Conservation (phyloP, 92 coral and sea anemone species). For the Ricordea florida region DNA sequence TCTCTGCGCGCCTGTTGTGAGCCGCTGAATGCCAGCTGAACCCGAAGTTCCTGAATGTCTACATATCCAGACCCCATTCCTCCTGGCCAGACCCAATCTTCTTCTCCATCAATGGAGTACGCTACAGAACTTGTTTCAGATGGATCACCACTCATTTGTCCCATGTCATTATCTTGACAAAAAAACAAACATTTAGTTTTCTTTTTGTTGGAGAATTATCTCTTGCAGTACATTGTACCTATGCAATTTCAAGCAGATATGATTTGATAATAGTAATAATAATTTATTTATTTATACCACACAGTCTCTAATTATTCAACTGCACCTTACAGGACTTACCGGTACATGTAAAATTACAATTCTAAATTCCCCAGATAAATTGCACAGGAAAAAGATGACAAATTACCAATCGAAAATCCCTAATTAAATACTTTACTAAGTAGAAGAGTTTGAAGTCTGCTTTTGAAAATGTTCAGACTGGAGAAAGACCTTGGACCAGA, state of each 20-base stretch:
- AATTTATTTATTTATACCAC: no score
- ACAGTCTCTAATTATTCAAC: no score
- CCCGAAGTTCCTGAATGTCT: constrained; percentile 83
- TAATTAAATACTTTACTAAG: no score
- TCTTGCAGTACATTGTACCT: background rate
- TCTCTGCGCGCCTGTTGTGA: constrained; percentile 83
- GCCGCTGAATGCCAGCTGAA: constrained; percentile 82
- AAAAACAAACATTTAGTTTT: background rate
- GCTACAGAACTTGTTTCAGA: constrained; percentile 96
- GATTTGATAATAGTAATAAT: no score
- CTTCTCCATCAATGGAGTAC: constrained; percentile 92
- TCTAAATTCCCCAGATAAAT: no score
- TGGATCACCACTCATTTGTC: constrained; percentile 81
- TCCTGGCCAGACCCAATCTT: constrained; percentile 93
- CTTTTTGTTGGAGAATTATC: background rate
- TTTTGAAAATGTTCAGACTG: no score
- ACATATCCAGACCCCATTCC: constrained; percentile 77
- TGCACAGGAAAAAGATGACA: no score
- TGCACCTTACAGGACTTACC: no score
- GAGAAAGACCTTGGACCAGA: no score
- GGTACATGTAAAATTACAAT: no score
- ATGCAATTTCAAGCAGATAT: background rate
- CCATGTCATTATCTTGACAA: constrained; percentile 63
- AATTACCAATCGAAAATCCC: no score
- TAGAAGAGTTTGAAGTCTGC: no score